These are phyloP conservation scores for Platyscapa corneri DNA, from an alignment of 1,140 invertebrate species.

Conservation along the genomic window DNA sequence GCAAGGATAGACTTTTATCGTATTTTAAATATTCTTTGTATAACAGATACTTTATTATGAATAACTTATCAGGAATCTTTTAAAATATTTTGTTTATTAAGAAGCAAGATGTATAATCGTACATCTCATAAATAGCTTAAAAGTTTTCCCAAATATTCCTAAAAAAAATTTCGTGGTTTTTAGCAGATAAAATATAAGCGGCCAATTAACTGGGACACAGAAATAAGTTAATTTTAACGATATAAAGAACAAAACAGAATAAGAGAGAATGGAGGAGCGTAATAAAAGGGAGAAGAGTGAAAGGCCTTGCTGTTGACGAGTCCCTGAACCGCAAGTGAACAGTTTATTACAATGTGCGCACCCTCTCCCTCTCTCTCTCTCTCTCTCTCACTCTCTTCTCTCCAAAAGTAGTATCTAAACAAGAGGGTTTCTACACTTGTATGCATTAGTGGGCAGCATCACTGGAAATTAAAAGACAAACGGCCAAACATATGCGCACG, in stretches of 20 bases:
- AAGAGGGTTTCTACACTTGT: neutral
- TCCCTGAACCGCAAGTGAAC: neutral
- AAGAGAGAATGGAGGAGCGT: neutral
- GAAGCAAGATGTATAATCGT: neutral
- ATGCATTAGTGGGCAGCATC: neutral
- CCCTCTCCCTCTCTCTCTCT: neutral
- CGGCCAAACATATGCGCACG: neutral
- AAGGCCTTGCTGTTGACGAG: neutral
- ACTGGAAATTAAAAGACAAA: neutral
- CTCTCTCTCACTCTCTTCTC: neutral
- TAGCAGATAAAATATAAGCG: no score
- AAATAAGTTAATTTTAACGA: no score
- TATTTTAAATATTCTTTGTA: neutral
- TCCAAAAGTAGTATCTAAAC: neutral
- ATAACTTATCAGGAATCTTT: neutral
- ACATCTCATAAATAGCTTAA: no score
- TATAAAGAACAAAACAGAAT: neutral
- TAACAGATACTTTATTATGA: neutral
- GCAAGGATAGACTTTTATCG: neutral
- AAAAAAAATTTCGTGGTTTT: no score
- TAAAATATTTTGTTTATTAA: neutral
- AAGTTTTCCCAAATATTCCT: no score
- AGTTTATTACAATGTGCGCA: neutral
- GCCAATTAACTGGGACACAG: no score
- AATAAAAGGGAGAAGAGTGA: neutral